A percentile compares a stretch with the other conserved stretches of the same genome.
Evolutionary conservation across 2,797 vertebrate genomes (phyloP).

Genomic region (Botia almorhae): DNA sequence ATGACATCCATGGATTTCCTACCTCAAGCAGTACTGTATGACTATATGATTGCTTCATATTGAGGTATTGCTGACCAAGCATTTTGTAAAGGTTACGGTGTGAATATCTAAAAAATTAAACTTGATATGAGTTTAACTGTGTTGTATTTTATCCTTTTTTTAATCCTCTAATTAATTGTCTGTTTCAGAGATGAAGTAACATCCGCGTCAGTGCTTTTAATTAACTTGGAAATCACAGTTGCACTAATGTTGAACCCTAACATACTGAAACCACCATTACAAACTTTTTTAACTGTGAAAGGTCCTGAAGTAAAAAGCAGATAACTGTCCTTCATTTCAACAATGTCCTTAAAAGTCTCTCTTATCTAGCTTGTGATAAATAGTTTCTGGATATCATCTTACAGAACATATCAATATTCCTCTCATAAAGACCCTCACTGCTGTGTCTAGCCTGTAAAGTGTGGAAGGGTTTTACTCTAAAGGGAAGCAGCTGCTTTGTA

Average conservation of each 20-base stretch:
- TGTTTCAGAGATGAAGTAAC: conserved; percentile 19
- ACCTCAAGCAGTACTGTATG: not conserved
- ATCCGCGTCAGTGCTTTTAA: not conserved
- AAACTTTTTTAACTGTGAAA: not conserved
- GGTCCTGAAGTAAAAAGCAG: conserved; percentile 17
- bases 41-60: not conserved
- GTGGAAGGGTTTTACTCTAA: conserved; percentile 34
- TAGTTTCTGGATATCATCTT: conserved; percentile 34
- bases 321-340: conserved; percentile 33
- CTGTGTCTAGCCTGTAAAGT: conserved; percentile 35
- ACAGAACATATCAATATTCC: conserved; percentile 14
- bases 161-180: not conserved
- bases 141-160: conserved; percentile 28
- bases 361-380: conserved; percentile 33
- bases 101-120: conserved; percentile 30
- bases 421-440: conserved; percentile 36
- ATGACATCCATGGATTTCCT: not conserved
- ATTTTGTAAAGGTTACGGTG: conserved; percentile 32
- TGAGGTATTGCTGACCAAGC: conserved; percentile 32
- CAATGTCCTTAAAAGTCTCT: conserved; percentile 20
- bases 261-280: not conserved
- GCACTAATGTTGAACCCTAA: not conserved
- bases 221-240: not conserved
- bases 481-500: conserved; percentile 44
- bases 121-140: conserved; percentile 27